phyloP scores from a whole-genome alignment of 2,113 vertebrate species.

The Gambusia affinis region DNA sequence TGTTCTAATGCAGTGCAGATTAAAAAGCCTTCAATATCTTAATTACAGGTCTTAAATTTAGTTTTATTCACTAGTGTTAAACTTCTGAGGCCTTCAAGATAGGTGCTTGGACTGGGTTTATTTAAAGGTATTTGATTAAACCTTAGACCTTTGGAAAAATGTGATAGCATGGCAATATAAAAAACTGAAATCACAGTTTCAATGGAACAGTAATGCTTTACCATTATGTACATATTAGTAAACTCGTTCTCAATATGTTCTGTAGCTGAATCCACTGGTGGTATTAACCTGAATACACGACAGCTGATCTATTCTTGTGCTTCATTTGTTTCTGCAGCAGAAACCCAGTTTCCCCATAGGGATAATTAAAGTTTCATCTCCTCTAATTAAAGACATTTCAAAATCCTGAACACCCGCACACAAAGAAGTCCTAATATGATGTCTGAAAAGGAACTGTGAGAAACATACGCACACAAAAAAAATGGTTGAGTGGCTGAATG shows the following conservation, averaged over 20 bases:
- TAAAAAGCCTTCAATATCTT: too few species aligned
- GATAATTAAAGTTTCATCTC: slow-evolving; percentile 72
- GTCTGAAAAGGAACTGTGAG: neutral
- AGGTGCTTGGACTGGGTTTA: neutral
- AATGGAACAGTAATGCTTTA: neutral
- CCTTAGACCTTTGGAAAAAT: too few species aligned
- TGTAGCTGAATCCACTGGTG: slow-evolving; percentile 39
- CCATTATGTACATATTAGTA: neutral
- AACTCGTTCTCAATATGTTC: slow-evolving; percentile 31
- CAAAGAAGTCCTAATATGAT: slow-evolving; percentile 10
- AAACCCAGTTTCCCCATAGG: slow-evolving; percentile 57
- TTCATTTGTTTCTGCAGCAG: slow-evolving; percentile 43
- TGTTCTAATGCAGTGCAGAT: neutral
- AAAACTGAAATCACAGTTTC: neutral
- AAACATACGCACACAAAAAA: neutral
- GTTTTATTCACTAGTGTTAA: neutral
- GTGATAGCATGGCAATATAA: too few species aligned
- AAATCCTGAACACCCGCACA: slow-evolving; percentile 38
- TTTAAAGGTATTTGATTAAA: neutral
- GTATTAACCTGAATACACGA: slow-evolving; percentile 35
- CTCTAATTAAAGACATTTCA: slow-evolving; percentile 63
- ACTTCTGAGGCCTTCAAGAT: neutral
- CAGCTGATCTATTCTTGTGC: slow-evolving; percentile 61
- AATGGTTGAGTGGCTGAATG: neutral
- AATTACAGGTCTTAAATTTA: too few species aligned